Conservation (phyloP, 2,888 invertebrate genomes). For the Thera britannica region DNA sequence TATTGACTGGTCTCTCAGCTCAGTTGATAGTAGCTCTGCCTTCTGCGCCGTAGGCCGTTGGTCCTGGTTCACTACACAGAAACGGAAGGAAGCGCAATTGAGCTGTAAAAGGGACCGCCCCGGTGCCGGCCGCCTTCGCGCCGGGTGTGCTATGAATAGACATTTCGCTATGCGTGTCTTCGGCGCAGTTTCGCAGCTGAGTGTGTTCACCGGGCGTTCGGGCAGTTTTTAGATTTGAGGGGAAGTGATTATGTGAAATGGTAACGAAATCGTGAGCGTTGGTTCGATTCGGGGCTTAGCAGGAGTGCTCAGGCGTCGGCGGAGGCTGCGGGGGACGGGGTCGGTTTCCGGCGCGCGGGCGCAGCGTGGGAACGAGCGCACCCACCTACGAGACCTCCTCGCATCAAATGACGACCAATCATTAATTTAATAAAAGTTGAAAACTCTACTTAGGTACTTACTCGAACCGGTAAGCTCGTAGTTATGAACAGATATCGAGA, state of each 20-base stretch:
- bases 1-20: conserved; percentile 30
- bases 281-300: conserved; percentile 74
- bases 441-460: conserved; percentile 50
- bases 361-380: conserved; percentile 81
- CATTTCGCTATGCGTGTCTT: conserved; percentile 76
- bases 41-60: conserved; percentile 19
- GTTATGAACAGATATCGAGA: conserved; percentile 23
- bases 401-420: conserved; percentile 79
- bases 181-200: conserved; percentile 70
- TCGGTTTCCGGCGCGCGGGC: conserved; percentile 78
- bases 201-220: conserved; percentile 56
- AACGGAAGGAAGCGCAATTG: conserved; percentile 74
- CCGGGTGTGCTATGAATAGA: conserved; percentile 66
- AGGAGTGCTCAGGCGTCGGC: conserved; percentile 55
- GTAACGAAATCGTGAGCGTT: conserved; percentile 72
- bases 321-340: conserved; percentile 53
- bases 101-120: conserved; percentile 59
- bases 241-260: conserved; percentile 45
- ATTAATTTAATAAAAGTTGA: conserved; percentile 79
- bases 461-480: conserved; percentile 38
- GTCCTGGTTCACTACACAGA: conserved; percentile 32
- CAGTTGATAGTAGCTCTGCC: conserved; percentile 25
- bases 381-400: conserved; percentile 74
- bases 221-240: conserved; percentile 62
- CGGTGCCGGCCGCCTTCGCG: not conserved